Base-by-base conservation (phyloP, 2,113 vertebrate species). In the Taurulus bubalis region DNA sequence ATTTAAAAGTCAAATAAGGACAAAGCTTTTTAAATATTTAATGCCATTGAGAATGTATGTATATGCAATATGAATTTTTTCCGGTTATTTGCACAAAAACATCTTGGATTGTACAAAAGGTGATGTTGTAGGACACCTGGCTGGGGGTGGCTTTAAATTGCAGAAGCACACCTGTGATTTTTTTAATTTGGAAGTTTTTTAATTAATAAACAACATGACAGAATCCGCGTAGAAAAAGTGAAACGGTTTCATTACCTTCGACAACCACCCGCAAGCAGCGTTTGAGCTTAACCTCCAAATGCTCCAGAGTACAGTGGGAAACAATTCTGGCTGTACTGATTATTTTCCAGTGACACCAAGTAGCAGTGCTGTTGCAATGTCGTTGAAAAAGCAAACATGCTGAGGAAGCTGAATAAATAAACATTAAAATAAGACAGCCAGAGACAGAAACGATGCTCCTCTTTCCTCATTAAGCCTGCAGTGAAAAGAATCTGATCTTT, bases 321-420 rank as follows among this genome's bases (percentile, higher is more conserved):
- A 65, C 1, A 58, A 45, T n/a, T 62, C 42, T 11, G 26, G 38
- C 58, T 79, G 47, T 56, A 40, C 71, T 42, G 55, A 36, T 64
- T 26, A 73, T 55, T 20, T 85, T 47, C 71, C 66, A 49, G 9
- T 49, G 47, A 69, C 58, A 69, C 58, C 69, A 8, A 77, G 16
- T 71, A 20, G 32, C 79, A 67, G 34, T 32, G 36, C 49, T 73
- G 60, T 18, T 58, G 55, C 58, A 60, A 14, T 9, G 24, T 60
- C 12, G 60, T 63, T 65, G 68, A 47, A 80, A 84, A 77, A 38
- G 42, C 59, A 53, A 38, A 26, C 79, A 84, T 65, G 83, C 76
- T 74, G 53, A 74, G 36, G 62, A 69, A 63, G 75, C n/a, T 8
- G 28, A 93, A 89, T 89, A 91, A 85, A 91, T 83, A 85, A 88